Evolutionary conservation across 2,113 vertebrate species (phyloP).

Genomic region (Marmota monax): DNA sequence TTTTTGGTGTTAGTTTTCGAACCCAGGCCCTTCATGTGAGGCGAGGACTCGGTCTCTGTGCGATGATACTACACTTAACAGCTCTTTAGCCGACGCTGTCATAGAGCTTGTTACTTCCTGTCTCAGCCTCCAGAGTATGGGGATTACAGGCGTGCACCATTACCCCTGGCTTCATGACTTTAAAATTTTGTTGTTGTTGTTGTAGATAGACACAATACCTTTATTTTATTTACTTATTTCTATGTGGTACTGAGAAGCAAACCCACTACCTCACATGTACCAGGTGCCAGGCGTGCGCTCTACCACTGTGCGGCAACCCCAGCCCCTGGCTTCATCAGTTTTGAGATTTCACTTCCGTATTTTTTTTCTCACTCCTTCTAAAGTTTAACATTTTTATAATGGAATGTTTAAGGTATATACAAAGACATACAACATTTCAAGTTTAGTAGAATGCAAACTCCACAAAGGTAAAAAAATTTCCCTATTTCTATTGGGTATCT

Average conservation of each 20-base stretch:
- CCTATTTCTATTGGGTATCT: background rate
- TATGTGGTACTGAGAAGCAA: too few relatives aligned
- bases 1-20: background rate
- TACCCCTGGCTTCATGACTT: background rate
- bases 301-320: too few relatives aligned
- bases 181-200: background rate
- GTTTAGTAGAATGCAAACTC: background rate
- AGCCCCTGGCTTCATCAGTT: background rate
- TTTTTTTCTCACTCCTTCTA: background rate
- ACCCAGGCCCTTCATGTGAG: background rate
- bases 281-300: too few relatives aligned
- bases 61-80: background rate
- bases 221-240: too few relatives aligned
- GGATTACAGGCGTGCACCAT: background rate
- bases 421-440: background rate
- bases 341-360: background rate
- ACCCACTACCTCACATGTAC: too few relatives aligned
- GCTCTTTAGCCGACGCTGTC: background rate
- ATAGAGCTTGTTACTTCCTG: background rate
- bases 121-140: background rate
- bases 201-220: too few relatives aligned
- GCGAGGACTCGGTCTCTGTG: background rate
- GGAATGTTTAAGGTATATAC: conserved; percentile 1
- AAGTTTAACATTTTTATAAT: background rate
- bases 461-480: background rate